Percentiles rank a stretch among this genome's conserved stretches.
phyloP scores from a whole-genome alignment of 2,888 invertebrate species.

The Lasioglossum oenotherae region DNA sequence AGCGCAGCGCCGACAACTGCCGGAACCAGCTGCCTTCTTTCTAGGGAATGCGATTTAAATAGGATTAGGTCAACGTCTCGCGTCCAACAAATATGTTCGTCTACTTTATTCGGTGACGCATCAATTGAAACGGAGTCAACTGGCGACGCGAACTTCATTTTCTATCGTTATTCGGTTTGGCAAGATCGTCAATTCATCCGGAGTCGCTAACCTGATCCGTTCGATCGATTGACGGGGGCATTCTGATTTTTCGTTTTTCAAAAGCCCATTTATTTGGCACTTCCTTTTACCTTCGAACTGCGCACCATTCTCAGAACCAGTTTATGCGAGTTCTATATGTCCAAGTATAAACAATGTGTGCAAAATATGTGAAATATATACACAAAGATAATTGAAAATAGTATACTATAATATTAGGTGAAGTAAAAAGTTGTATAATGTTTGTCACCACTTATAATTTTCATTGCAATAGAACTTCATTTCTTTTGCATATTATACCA shows the following conservation, averaged over 20 bases:
- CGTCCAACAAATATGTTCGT: conserved; percentile 10
- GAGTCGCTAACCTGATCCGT: not conserved
- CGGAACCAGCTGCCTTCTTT: conserved; percentile 37
- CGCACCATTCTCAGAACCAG: too few relatives aligned
- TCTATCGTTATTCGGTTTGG: not conserved
- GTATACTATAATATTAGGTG: too few relatives aligned
- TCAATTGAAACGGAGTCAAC: conserved; percentile 25
- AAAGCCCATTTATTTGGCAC: rapidly evolving
- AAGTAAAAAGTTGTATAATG: too few relatives aligned
- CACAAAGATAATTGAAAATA: too few relatives aligned
- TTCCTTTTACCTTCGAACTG: not conserved
- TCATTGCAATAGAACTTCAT: too few relatives aligned
- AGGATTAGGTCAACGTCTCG: conserved; percentile 27
- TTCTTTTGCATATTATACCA: too few relatives aligned
- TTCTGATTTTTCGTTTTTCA: not conserved
- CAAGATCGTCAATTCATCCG: not conserved
- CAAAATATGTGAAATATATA: too few relatives aligned
- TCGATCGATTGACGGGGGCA: not conserved
- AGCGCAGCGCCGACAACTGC: conserved; percentile 3
- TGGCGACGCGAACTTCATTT: not conserved
- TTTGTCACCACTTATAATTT: too few relatives aligned
- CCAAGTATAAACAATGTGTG: too few relatives aligned
- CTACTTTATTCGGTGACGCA: conserved; percentile 29
- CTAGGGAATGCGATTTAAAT: conserved; percentile 27
- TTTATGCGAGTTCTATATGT: too few relatives aligned